A percentile compares a stretch with the other conserved stretches of the same genome.
phyloP scores from a whole-genome alignment of 2,888 invertebrate species.

The Amaurobius ferox region DNA sequence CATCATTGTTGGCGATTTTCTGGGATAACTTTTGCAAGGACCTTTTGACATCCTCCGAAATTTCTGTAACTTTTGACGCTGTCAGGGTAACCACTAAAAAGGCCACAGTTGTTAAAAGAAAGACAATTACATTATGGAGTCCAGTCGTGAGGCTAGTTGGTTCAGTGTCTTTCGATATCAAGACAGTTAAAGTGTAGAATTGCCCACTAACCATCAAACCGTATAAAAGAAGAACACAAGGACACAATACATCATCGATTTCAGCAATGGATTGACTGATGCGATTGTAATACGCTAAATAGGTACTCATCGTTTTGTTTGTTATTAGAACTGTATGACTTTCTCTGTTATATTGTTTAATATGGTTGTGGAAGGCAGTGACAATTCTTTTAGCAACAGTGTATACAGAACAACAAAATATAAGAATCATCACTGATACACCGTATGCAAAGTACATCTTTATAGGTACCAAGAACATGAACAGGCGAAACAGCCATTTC shows the following conservation, averaged over 20 bases:
- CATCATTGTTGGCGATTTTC: not conserved
- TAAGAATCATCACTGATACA: conserved; percentile 47
- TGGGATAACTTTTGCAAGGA: conserved; percentile 56
- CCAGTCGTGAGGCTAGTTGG: conserved; percentile 32
- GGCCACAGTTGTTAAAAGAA: conserved; percentile 48
- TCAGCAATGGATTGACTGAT: conserved; percentile 30
- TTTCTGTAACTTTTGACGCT: conserved; percentile 47
- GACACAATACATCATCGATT: conserved; percentile 58
- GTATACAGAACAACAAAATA: conserved; percentile 42
- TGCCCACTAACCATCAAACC: conserved; percentile 65
- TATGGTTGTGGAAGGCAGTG: conserved; percentile 20
- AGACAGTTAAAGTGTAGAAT: conserved; percentile 49
- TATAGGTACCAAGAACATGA: conserved; percentile 32
- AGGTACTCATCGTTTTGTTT: not conserved
- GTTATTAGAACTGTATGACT: not conserved
- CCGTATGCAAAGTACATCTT: conserved; percentile 63
- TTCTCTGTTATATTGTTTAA: conserved; percentile 11
- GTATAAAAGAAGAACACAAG: conserved; percentile 58
- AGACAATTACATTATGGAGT: conserved; percentile 48
- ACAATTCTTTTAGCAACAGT: conserved; percentile 31
- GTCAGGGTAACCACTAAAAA: conserved; percentile 50
- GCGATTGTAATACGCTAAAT: conserved; percentile 47
- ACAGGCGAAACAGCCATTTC: conserved; percentile 41
- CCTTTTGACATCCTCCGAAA: conserved; percentile 41
- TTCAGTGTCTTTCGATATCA: conserved; percentile 58